Percentiles rank a stretch among this genome's conserved stretches.
These are phyloP conservation scores for Hoplostethus mediterraneus DNA, from an alignment of 2,797 vertebrate genomes.

Conservation along the genomic window DNA sequence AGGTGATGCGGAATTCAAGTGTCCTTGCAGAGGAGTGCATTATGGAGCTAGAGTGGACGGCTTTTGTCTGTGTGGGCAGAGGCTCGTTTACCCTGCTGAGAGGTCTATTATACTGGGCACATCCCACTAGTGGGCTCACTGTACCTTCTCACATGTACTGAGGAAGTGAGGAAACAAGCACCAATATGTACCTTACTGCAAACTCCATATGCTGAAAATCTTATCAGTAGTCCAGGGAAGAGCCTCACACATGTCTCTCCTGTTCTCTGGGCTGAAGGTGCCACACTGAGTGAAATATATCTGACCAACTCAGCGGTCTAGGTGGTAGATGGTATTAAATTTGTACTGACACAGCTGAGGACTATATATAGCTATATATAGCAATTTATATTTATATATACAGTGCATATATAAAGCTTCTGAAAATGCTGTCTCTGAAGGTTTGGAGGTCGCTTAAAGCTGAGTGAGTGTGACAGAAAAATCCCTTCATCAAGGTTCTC, in stretches of 20 bases:
- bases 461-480: background rate
- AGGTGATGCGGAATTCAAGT: conserved; percentile 80
- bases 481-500: background rate
- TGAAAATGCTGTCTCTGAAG: too few relatives aligned
- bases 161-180: conserved; percentile 49
- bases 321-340: too few relatives aligned
- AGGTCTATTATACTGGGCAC: conserved; percentile 61
- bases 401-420: too few relatives aligned
- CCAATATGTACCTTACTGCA: conserved; percentile 21
- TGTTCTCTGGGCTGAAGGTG: background rate
- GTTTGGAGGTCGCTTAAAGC: conserved; percentile 4
- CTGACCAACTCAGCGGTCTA: conserved; percentile 4
- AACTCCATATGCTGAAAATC: conserved; percentile 37
- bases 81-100: conserved; percentile 70
- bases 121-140: conserved; percentile 34
- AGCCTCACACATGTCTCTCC: background rate
- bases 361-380: too few relatives aligned
- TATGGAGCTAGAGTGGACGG: conserved; percentile 71
- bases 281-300: background rate
- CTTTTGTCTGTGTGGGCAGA: conserved; percentile 80
- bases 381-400: too few relatives aligned
- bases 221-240: conserved; percentile 1
- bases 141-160: conserved; percentile 54
- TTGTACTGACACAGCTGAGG: too few relatives aligned
- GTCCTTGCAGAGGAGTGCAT: conserved; percentile 76